A percentile compares a stretch with the other conserved stretches of the same genome.
phyloP scores from a whole-genome alignment of 2,797 vertebrate species.

The Mycteria americana region DNA sequence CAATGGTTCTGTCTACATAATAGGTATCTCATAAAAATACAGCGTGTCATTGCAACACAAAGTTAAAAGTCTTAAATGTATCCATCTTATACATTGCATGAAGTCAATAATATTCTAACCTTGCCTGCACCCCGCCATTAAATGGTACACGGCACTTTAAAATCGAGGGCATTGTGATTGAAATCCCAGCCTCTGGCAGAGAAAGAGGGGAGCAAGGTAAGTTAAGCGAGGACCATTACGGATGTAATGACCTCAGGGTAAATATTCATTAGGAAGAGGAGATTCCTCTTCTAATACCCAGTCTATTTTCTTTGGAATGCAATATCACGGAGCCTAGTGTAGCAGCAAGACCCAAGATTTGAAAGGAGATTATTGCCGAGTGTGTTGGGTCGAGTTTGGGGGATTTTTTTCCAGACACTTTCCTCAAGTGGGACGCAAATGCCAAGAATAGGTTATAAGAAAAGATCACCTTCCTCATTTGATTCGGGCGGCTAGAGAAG shows the following conservation, averaged over 20 bases:
- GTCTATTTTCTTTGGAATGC: constrained; percentile 70
- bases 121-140: constrained; percentile 46
- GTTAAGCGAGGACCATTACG: constrained; percentile 63
- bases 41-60: constrained; percentile 44
- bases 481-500: not conserved
- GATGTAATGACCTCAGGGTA: constrained; percentile 70
- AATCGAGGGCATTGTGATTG: constrained; percentile 58
- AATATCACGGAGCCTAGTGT: constrained; percentile 55
- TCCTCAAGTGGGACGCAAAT: not conserved
- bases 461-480: not conserved
- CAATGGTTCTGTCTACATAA: constrained; percentile 61
- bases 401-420: not conserved
- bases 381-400: not conserved
- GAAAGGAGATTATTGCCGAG: constrained; percentile 23
- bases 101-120: constrained; percentile 66
- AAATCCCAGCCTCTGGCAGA: constrained; percentile 42
- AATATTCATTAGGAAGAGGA: constrained; percentile 79
- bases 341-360: constrained; percentile 46
- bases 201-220: constrained; percentile 68
- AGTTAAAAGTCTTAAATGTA: constrained; percentile 70
- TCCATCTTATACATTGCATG: constrained; percentile 47
- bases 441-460: not conserved
- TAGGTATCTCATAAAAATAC: constrained; percentile 59
- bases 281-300: constrained; percentile 67
- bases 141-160: constrained; percentile 53